phyloP scores from a whole-genome alignment of 2,888 invertebrate genomes.

The Heterodera filipjevi region DNA sequence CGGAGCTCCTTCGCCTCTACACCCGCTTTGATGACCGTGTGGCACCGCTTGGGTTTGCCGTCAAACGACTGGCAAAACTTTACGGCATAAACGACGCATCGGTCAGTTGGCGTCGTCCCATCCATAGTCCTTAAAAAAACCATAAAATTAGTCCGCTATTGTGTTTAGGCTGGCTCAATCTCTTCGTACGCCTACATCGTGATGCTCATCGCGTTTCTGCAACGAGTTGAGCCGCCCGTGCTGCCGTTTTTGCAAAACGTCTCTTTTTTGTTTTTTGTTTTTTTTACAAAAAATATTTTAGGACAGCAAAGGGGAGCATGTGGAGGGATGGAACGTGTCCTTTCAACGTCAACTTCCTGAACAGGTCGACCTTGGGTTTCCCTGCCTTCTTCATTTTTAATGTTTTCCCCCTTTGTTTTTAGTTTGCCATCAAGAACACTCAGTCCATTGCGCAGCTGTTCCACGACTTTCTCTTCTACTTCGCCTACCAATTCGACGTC shows the following conservation, averaged over 20 bases:
- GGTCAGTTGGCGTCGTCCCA: no score
- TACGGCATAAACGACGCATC: constrained; percentile 70
- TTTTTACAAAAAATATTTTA: neutral
- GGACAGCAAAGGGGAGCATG: neutral
- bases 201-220: constrained; percentile 71
- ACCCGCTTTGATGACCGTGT: constrained; percentile 69
- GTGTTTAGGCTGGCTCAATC: constrained; percentile 68
- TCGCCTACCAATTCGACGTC: constrained; percentile 16
- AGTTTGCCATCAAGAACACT: constrained; percentile 9
- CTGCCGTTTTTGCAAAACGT: constrained; percentile 71
- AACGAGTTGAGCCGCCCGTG: constrained; percentile 70
- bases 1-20: constrained; percentile 69
- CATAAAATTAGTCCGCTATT: neutral
- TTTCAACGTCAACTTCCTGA: neutral
- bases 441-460: constrained; percentile 32
- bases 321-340: constrained; percentile 25
- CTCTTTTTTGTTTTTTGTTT: neutral
- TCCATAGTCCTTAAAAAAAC: no score
- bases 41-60: constrained; percentile 65
- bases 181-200: constrained; percentile 73
- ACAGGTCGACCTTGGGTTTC: neutral
- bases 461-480: constrained; percentile 27
- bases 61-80: constrained; percentile 69
- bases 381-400: neutral
- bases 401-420: neutral